Evolutionary conservation across 2,113 vertebrate genomes (phyloP).

Genomic region (Tachysurus vachellii): DNA sequence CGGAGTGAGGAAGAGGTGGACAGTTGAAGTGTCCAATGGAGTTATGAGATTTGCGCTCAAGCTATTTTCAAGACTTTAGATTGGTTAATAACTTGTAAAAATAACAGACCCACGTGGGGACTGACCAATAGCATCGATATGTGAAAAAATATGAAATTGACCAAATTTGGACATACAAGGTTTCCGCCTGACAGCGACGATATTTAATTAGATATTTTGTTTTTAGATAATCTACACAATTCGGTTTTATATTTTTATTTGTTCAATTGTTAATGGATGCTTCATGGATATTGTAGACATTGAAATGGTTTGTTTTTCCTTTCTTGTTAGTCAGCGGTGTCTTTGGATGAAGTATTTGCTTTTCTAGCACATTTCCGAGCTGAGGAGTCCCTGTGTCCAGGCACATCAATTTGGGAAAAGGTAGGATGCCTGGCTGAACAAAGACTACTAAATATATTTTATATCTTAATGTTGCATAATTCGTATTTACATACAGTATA

Average conservation of each 20-base stretch:
- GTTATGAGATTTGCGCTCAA: too few species aligned
- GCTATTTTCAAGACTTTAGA: too few species aligned
- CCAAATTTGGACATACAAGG: too few species aligned
- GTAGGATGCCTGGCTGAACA: conserved; percentile 61
- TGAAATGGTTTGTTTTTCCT: background rate
- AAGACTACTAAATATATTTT: background rate
- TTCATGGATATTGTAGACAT: background rate
- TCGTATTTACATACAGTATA: background rate
- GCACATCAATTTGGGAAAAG: conserved; percentile 84
- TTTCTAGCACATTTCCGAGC: conserved; percentile 81
- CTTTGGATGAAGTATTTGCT: conserved; percentile 80
- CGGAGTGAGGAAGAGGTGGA: too few species aligned
- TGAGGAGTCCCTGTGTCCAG: conserved; percentile 86
- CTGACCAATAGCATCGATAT: too few species aligned
- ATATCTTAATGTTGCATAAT: background rate
- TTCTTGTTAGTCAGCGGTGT: conserved; percentile 64
- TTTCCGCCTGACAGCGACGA: too few species aligned
- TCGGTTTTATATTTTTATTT: background rate
- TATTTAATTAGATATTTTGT: background rate
- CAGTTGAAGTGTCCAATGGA: too few species aligned
- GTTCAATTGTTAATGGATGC: background rate
- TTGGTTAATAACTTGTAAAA: too few species aligned
- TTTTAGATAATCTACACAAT: background rate
- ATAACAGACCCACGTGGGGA: too few species aligned
- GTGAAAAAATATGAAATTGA: too few species aligned